These are phyloP conservation scores for Drosophila subquinaria DNA, from an alignment of 2,888 invertebrate genomes.

Conservation along the genomic window DNA sequence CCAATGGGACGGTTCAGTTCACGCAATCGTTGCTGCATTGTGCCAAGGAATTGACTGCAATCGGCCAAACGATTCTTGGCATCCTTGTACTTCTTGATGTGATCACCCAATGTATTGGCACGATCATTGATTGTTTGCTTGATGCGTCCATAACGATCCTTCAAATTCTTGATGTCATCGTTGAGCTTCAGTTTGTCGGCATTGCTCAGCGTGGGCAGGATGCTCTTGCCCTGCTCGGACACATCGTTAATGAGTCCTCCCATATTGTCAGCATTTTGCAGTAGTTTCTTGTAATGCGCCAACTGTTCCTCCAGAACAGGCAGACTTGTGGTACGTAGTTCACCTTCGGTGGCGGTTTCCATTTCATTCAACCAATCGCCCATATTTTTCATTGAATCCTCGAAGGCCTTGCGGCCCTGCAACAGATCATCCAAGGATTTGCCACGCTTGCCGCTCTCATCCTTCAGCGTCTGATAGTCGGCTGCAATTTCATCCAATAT, in stretches of 20 bases:
- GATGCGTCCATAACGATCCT: slow-evolving; percentile 92
- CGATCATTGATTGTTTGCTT: slow-evolving; percentile 92
- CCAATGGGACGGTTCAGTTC: slow-evolving; percentile 95
- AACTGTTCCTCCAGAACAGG: slow-evolving; percentile 95
- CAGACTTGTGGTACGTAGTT: slow-evolving; percentile 92
- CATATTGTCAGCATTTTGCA: slow-evolving; percentile 90
- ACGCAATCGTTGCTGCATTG: slow-evolving; percentile 93
- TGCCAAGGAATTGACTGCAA: slow-evolving; percentile 91
- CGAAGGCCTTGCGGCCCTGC: slow-evolving; percentile 92
- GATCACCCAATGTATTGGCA: slow-evolving; percentile 90
- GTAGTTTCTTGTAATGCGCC: slow-evolving; percentile 92
- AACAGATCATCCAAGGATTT: slow-evolving; percentile 90
- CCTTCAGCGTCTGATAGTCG: slow-evolving; percentile 90
- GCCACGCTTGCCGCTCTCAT: slow-evolving; percentile 90
- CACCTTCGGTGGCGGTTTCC: slow-evolving; percentile 93
- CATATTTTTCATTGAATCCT: slow-evolving; percentile 92
- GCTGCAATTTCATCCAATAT: slow-evolving; percentile 89
- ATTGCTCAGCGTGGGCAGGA: slow-evolving; percentile 92
- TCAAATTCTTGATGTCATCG: slow-evolving; percentile 91
- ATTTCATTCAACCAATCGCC: slow-evolving; percentile 96
- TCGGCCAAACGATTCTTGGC: slow-evolving; percentile 92
- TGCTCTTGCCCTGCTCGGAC: slow-evolving; percentile 92
- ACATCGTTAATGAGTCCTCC: slow-evolving; percentile 91
- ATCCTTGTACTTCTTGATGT: slow-evolving; percentile 92
- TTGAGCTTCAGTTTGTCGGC: slow-evolving; percentile 93